phyloP scores from a whole-genome alignment of 2,888 invertebrate genomes.

The Lycia hirtaria region DNA sequence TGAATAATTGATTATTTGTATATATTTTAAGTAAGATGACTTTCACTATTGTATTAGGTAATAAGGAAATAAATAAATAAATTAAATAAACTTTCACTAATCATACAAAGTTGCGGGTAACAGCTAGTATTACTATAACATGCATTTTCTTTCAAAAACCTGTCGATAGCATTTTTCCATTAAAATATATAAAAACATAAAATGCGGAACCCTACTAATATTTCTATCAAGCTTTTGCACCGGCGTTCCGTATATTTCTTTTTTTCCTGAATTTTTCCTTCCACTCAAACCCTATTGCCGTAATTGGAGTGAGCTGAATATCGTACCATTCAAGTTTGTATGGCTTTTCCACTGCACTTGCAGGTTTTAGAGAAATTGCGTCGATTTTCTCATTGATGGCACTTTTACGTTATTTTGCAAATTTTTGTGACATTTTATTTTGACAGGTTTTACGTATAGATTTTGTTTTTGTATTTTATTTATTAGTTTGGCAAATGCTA shows the following conservation, averaged over 20 bases:
- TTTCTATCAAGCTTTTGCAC: neutral
- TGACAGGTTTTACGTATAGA: neutral
- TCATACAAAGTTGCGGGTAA: too few species aligned
- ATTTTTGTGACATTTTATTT: neutral
- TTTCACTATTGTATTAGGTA: too few species aligned
- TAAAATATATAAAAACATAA: neutral
- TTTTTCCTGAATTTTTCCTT: slow-evolving; percentile 51
- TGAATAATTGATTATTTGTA: too few species aligned
- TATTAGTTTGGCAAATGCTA: too few species aligned
- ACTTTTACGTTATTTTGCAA: neutral
- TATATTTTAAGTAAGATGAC: too few species aligned
- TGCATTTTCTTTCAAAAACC: too few species aligned
- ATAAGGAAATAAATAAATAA: too few species aligned
- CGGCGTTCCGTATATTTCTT: slow-evolving; percentile 30
- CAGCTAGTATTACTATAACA: too few species aligned
- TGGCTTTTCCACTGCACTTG: slow-evolving; percentile 50
- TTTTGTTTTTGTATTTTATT: neutral
- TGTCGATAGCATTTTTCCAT: neutral
- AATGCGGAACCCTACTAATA: neutral
- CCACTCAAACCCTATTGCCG: slow-evolving; percentile 54
- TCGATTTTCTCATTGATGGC: slow-evolving; percentile 8
- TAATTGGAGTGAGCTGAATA: slow-evolving; percentile 65
- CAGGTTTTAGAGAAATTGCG: slow-evolving; percentile 13
- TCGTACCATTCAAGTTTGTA: slow-evolving; percentile 55
- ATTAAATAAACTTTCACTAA: neutral